These are phyloP conservation scores for Cetoscarus ocellatus DNA, from an alignment of 2,797 vertebrate species.

Conservation along the genomic window DNA sequence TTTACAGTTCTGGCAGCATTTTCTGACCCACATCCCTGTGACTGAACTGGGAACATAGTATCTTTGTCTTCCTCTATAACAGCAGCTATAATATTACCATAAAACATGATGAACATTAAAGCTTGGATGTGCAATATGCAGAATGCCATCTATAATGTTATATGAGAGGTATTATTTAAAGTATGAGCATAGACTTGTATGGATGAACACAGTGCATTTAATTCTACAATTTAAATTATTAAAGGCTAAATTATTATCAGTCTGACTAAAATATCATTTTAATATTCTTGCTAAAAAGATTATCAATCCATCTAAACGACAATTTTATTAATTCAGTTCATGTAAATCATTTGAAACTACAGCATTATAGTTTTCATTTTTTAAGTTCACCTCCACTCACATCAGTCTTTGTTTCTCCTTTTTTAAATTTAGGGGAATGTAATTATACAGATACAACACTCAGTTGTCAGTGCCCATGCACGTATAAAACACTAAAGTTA, in stretches of 20 bases:
- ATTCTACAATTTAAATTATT: not conserved
- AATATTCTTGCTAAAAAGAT: too few species aligned
- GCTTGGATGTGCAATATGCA: not conserved
- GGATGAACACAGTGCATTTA: not conserved
- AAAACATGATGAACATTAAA: not conserved
- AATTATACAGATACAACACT: too few species aligned
- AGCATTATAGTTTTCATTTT: too few species aligned
- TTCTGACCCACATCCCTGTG: conserved; percentile 26
- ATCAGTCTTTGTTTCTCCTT: too few species aligned
- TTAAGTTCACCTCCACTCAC: too few species aligned
- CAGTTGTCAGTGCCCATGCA: too few species aligned
- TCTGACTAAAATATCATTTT: too few species aligned
- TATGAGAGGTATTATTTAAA: not conserved
- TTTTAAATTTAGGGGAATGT: too few species aligned
- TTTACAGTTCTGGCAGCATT: conserved; percentile 23
- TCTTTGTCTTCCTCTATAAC: conserved; percentile 1
- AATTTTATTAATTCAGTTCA: too few species aligned
- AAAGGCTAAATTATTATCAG: too few species aligned
- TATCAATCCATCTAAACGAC: not conserved
- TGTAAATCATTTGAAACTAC: too few species aligned
- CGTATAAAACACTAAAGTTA: too few species aligned
- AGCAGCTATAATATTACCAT: not conserved
- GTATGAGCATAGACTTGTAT: not conserved
- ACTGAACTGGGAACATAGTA: conserved; percentile 8
- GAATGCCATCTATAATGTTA: not conserved